Base-by-base conservation (phyloP, 2,888 invertebrate species). In the Cancer borealis region DNA sequence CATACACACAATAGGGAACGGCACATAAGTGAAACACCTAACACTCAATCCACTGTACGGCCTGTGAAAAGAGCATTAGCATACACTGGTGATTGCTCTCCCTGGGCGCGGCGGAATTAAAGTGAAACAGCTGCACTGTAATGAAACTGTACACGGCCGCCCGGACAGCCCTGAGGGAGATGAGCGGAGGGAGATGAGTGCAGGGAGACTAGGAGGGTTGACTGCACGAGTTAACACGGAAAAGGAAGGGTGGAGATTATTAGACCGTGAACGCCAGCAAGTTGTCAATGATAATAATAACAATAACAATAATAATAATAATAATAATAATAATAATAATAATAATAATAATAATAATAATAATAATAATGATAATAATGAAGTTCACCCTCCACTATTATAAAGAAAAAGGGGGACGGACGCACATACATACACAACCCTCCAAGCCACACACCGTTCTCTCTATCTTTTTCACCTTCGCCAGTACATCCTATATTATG, bases 61-160 rank as follows among this genome's bases (percentile, higher is more conserved):
- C 14, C 17, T n/a, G 73, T 26, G 73, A 26, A 73, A 73, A 73
- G 73, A 21, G n/a, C 73, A 73, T 73, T 73, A 73, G 73, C 26
- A 73, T 26, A 73, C 73, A 14, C 73, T 73, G 73, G 73, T 26
- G 73, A 73, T 73, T 26, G 73, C 73, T 73, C n/a, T 73, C 26
- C 73, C 73, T 73, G 73, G 73, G 73, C 73, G 26, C 73, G n/a
- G 73, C n/a, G n/a, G 73, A 73, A 73, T 73, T 21, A 73, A 73
- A 73, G 73, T 73, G 73, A 73, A 73, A 26, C 73, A n/a, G n/a
- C 73, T 4, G 73, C 21, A n/a, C n/a, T n/a, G 73, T 73, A 73
- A 73, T 88, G 88, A 88, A 46, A 46, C 46, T 39, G 17, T 17
- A 21, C 45, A 88, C 39, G 54, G 12, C 54, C 45, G 45, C 54